These are phyloP conservation scores for Gyrodactylus bullatarudis DNA, from an alignment of 1,140 invertebrate species.

Conservation along the genomic window DNA sequence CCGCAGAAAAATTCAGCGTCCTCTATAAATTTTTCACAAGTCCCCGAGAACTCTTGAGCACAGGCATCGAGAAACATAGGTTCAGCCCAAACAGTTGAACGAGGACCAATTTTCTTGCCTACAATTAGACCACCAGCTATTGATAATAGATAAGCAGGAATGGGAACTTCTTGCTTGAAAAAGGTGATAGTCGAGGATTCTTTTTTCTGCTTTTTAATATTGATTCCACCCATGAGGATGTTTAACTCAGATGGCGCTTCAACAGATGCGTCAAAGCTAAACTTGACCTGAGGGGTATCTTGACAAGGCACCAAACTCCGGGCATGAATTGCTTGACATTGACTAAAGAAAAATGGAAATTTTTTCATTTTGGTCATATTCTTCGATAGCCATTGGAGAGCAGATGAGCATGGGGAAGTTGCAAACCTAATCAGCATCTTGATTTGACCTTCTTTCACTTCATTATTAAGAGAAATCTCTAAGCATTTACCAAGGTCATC, in stretches of 20 bases:
- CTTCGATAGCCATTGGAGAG: slow-evolving; percentile 52
- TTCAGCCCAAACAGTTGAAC: slow-evolving; percentile 46
- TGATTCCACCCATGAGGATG: neutral
- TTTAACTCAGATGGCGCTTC: neutral
- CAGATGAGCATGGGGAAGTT: slow-evolving; percentile 23
- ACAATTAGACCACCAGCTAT: slow-evolving; percentile 47
- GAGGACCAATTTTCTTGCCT: slow-evolving; percentile 18
- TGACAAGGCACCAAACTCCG: slow-evolving; percentile 57
- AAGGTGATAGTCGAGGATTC: slow-evolving; percentile 7
- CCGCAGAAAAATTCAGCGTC: slow-evolving; percentile 34
- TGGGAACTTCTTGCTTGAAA: slow-evolving; percentile 35
- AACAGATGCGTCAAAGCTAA: slow-evolving; percentile 44
- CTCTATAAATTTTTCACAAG: slow-evolving; percentile 35
- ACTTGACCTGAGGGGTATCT: slow-evolving; percentile 63
- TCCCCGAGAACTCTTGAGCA: neutral
- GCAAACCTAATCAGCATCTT: slow-evolving; percentile 14
- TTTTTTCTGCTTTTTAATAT: slow-evolving; percentile 14
- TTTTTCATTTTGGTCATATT: slow-evolving; percentile 51
- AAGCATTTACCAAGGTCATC: neutral
- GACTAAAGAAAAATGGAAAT: slow-evolving; percentile 58
- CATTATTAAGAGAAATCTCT: neutral
- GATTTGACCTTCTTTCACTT: neutral
- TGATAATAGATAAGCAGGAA: slow-evolving; percentile 33
- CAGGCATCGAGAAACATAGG: slow-evolving; percentile 30
- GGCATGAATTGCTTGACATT: slow-evolving; percentile 56